Evolutionary conservation across 2,113 vertebrate genomes (phyloP).

Genomic region (Saimiri boliviensis): DNA sequence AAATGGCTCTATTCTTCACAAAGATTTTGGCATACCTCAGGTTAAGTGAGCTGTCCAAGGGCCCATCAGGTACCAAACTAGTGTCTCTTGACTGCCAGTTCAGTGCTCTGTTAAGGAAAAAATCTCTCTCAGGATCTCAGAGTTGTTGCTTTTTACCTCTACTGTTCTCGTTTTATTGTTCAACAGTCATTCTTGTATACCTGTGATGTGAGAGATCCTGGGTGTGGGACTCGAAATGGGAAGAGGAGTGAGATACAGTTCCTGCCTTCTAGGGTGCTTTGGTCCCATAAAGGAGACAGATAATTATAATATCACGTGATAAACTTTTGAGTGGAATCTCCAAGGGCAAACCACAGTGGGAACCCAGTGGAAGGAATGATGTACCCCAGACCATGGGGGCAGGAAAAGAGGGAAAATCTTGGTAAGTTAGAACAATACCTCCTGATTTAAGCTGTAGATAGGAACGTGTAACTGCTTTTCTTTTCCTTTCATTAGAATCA

Average conservation of each 20-base stretch:
- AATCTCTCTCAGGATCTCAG: neutral
- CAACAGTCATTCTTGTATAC: neutral
- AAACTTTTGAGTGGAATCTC: neutral
- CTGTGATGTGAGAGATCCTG: neutral
- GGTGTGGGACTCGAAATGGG: neutral
- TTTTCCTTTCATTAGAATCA: neutral
- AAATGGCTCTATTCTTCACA: neutral
- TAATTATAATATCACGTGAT: neutral
- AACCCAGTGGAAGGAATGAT: neutral
- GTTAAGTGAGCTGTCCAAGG: neutral
- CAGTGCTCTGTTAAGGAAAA: neutral
- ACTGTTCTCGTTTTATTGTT: neutral
- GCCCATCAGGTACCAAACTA: neutral
- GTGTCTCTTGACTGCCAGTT: neutral
- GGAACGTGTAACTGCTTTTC: neutral
- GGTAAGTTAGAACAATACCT: neutral
- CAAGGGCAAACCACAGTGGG: neutral
- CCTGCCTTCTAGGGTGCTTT: neutral
- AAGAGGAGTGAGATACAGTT: neutral
- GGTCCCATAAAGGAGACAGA: neutral
- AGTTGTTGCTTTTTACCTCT: neutral
- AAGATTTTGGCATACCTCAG: neutral
- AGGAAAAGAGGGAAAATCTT: neutral
- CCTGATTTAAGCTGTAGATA: neutral
- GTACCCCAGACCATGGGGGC: neutral